Conservation (phyloP, 2,797 vertebrate genomes). For the Cossypha caffra region DNA sequence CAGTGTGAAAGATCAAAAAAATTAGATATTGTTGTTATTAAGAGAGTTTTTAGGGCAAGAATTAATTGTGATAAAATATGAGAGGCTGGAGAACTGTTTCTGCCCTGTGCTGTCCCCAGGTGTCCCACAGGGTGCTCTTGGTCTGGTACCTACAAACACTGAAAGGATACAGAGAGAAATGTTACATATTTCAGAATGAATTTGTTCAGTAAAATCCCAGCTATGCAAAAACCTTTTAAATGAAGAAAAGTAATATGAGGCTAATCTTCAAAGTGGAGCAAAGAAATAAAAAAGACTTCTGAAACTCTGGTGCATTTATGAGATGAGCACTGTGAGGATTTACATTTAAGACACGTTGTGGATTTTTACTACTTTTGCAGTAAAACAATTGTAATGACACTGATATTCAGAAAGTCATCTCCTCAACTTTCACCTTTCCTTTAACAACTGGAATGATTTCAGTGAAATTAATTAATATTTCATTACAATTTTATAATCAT, state of each 20-base stretch:
- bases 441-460: neutral
- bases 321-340: neutral
- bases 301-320: neutral
- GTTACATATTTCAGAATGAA: neutral
- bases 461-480: neutral
- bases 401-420: neutral
- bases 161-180: neutral
- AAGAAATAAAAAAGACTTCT: neutral
- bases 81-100: neutral
- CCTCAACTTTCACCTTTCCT: neutral
- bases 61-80: neutral
- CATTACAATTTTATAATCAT: neutral
- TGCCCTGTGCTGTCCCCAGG: neutral
- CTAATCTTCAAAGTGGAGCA: neutral
- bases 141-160: neutral
- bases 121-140: neutral
- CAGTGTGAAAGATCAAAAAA: conserved; percentile 12
- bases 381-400: neutral
- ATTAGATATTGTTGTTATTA: conserved; percentile 1
- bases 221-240: neutral
- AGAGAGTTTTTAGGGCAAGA: conserved; percentile 41
- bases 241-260: rapidly evolving
- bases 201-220: neutral
- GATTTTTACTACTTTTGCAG: neutral
- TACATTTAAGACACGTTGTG: neutral